Percentiles rank a stretch among this genome's conserved stretches.
These are phyloP conservation scores for Hypothenemus hampei DNA, from an alignment of 1,140 invertebrate species.

Conservation along the genomic window DNA sequence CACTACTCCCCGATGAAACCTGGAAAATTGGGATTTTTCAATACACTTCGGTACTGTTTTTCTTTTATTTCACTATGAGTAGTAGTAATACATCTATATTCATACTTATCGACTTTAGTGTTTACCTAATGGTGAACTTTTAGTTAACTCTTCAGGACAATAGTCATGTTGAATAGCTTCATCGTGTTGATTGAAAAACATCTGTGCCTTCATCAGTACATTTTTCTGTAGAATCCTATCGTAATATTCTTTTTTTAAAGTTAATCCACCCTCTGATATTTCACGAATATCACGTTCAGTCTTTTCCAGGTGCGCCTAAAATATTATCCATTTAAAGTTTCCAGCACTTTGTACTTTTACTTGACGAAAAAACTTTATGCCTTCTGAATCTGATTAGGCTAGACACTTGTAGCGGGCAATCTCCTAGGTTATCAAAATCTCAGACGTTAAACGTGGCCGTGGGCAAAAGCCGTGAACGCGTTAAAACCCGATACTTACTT, in stretches of 20 bases:
- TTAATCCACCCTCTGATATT: conserved; percentile 78
- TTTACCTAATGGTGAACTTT: conserved; percentile 32
- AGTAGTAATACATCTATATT: too few species aligned
- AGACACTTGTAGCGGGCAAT: too few species aligned
- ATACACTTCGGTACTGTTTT: too few species aligned
- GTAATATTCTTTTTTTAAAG: conserved; percentile 55
- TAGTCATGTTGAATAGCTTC: conserved; percentile 51
- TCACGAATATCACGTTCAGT: conserved; percentile 88
- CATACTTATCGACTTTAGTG: too few species aligned
- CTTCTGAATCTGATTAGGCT: background rate
- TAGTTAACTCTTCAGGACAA: conserved; percentile 52
- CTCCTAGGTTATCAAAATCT: too few species aligned
- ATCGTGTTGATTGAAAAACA: conserved; percentile 73
- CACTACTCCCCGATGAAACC: conserved; percentile 85
- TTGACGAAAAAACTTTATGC: too few species aligned
- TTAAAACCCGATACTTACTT: conserved; percentile 49
- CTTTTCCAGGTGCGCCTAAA: conserved; percentile 83
- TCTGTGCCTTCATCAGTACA: conserved; percentile 88
- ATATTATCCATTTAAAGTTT: background rate
- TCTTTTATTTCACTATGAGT: too few species aligned
- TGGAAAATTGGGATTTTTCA: conserved; percentile 31
- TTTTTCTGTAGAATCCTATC: conserved; percentile 54
- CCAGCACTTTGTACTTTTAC: too few species aligned
- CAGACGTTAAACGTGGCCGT: background rate
- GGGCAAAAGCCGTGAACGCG: background rate